Percentiles rank a stretch among this genome's conserved stretches.
Conservation (phyloP, 2,797 vertebrate species). For the Bradypodion pumilum region DNA sequence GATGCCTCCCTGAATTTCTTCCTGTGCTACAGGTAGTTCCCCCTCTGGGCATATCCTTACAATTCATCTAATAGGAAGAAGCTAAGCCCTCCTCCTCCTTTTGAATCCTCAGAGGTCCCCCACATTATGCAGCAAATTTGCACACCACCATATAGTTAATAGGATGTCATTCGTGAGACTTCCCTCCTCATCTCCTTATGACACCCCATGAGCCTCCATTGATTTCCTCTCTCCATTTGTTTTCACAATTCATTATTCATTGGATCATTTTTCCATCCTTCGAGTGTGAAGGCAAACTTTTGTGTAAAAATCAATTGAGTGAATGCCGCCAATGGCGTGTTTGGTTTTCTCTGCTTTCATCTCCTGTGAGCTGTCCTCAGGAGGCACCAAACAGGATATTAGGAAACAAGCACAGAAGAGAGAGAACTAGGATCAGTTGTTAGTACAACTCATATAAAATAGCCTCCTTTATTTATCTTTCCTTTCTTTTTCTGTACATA, state of each 20-base stretch:
- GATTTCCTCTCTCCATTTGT: slow-evolving; percentile 79
- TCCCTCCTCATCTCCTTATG: slow-evolving; percentile 52
- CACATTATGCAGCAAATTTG: slow-evolving; percentile 12
- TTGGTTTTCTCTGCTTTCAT: slow-evolving; percentile 77
- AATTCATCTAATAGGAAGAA: neutral
- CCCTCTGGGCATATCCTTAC: neutral
- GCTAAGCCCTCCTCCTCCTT: neutral
- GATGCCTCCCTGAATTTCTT: neutral
- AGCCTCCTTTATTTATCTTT: neutral
- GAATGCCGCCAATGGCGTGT: slow-evolving; percentile 71
- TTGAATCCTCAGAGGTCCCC: slow-evolving; percentile 3
- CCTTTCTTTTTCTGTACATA: neutral
- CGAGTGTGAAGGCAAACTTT: slow-evolving; percentile 78
- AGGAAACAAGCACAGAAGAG: slow-evolving; percentile 52
- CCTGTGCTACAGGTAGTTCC: slow-evolving; percentile 1
- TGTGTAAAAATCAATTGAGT: slow-evolving; percentile 83
- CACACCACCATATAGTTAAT: slow-evolving; percentile 4
- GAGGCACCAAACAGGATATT: slow-evolving; percentile 64
- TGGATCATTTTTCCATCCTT: slow-evolving; percentile 79
- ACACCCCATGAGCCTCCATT: slow-evolving; percentile 74
- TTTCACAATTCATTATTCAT: slow-evolving; percentile 83
- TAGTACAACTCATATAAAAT: slow-evolving; percentile 22
- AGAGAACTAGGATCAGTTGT: slow-evolving; percentile 30
- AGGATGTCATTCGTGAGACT: slow-evolving; percentile 8
- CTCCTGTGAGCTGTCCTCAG: slow-evolving; percentile 51